Conservation (phyloP, 2,888 invertebrate species). For the Plebejus melissa region DNA sequence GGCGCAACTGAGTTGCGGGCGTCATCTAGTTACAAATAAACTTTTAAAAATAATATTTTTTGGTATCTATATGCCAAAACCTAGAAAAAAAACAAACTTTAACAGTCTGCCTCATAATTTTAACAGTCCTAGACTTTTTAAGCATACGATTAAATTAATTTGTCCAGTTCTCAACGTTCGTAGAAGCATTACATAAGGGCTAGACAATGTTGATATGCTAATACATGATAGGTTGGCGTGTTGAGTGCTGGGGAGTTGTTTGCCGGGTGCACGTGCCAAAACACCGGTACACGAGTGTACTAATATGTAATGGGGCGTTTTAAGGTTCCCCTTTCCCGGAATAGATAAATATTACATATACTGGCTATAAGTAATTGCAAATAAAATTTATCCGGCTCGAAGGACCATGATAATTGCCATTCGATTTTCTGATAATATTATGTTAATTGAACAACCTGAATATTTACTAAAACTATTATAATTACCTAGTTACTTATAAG, state of each 20-base stretch:
- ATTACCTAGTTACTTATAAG: too few species aligned
- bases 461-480: too few species aligned
- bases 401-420: not conserved
- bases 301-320: conserved; percentile 9
- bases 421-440: too few species aligned
- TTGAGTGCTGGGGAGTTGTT: conserved; percentile 10
- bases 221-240: conserved; percentile 8
- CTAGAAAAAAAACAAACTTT: too few species aligned
- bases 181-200: not conserved
- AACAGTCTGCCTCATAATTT: too few species aligned
- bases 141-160: not conserved
- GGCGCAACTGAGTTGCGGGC: too few species aligned
- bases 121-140: not conserved
- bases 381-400: not conserved
- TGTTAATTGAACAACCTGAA: too few species aligned
- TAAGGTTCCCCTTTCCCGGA: not conserved
- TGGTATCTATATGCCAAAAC: too few species aligned
- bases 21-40: too few species aligned
- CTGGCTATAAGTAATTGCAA: not conserved
- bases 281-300: conserved; percentile 14
- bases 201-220: conserved; percentile 5
- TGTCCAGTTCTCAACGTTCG: not conserved
- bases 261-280: conserved; percentile 13
- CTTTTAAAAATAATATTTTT: too few species aligned
- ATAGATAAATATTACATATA: not conserved